Evolutionary conservation across 2,888 invertebrate species (phyloP), one percentile per base, ranked within the genome.

Genomic region (Agrenia bidenticulata): DNA sequence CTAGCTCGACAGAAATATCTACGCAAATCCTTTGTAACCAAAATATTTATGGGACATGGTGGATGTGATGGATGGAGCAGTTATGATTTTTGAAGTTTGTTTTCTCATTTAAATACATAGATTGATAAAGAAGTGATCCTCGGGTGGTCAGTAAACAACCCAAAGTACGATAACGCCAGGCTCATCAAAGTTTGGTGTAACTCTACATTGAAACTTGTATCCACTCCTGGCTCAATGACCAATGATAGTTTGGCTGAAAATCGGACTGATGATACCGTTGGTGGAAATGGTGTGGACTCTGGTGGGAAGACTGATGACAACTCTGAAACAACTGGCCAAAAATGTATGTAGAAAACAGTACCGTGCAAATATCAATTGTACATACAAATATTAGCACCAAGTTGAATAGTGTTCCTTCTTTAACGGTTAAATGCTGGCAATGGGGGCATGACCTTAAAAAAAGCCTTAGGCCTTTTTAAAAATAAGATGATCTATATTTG

Each of bases 81-180:
- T 39, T 39, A 15, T 11, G 39, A 39, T 39, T 39, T 11, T 11
- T 45, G 49, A 9, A 21, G 17, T 24, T 55, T 57, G 26, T 61
- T 54, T 37, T 26, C 21, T 27, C 21, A 32, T 32, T 4, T 32
- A 32, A 32, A 32, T 45, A 66, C 73, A 9, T 73, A 81, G 81
- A 70, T 82, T 50, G 80, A 82, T 75, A 80, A 80, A 65, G 77
- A 78, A 19, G 80, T 81, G 1, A 77, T 82, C 15, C 77, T 78
- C 13, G 79, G 77, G 2, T 79, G 82, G 75, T 81, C 81, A 1
- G 70, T 78, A 21, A 77, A 79, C 21, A 77, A 79, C 60, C 75
- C 77, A 0, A 65, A 71, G 2, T 79, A 77, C 58, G 77, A 77
- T 27, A 77, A 80, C 64, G 73, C 78, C 19, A 77, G 79, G 4